Base-by-base conservation (phyloP, 2,797 vertebrate species). In the Rhinophrynus dorsalis region DNA sequence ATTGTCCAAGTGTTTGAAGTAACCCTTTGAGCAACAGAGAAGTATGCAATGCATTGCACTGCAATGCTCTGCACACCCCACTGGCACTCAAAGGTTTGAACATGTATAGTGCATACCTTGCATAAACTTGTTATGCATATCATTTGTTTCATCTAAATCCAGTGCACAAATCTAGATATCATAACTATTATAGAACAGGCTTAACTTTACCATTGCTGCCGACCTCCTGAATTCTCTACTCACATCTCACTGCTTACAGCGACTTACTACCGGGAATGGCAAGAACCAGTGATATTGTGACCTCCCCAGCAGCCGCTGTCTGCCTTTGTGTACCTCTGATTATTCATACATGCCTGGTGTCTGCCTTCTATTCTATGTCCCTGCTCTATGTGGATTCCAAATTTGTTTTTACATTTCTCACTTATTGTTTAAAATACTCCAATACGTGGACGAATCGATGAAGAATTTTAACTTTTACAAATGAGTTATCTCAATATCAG, bases 221-320 rank as follows among this genome's bases (percentile, higher is more conserved):
- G 35, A 58, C 20, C 13, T 58, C 17, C 27, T 20, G 29, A 55
- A 12, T 33, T 23, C 27, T 29, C 29, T 23, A 1, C 26, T 42
- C 51, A 30, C 1, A n/a, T 23, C 30, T 63, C 38, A 38, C 29
- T 64, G 68, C 68, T 58, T 56, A 47, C 58, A 63, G 67, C 48
- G 1, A 26, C 20, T n/a, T 6, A 37, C 47, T 32, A 29, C 59
- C 56, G 66, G 77, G 67, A 72, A 78, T 71, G 64, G 61, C 75
- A 52, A 71, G 55, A 54, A 29, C 56, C 42, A 30, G 27, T 59
- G 62, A 7, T 52, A 37, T 26, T 33, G 42, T 75, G 67, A 78
- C 74, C 74, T 78, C 62, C 76, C 76, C 74, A 71, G 13, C 56
- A 76, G 75, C 75, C 69, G 72, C 24, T 78, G 77, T 76, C 77